Conservation (phyloP, 2,113 vertebrate genomes). For the Girardinichthys multiradiatus region DNA sequence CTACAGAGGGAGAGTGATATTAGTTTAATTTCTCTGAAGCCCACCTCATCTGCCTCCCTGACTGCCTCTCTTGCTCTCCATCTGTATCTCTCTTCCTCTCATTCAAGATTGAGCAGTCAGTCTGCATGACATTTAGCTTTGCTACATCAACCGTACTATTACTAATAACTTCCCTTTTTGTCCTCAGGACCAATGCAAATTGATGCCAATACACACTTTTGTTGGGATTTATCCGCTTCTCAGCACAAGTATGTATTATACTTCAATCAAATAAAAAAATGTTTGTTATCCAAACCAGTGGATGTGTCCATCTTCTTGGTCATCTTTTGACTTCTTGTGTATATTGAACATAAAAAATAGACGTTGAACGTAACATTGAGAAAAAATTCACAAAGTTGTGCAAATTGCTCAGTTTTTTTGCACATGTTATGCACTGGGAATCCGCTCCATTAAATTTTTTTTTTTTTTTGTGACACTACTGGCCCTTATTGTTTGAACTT, state of each 20-base stretch:
- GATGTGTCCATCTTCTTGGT: background rate
- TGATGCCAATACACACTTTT: background rate
- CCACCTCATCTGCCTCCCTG: conserved; percentile 37
- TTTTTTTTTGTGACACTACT: too few species aligned
- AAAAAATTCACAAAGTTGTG: too few species aligned
- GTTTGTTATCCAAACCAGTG: background rate
- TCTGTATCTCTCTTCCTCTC: conserved; percentile 6
- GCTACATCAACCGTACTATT: conserved; percentile 5
- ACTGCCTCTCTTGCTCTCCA: conserved; percentile 15
- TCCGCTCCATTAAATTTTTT: too few species aligned
- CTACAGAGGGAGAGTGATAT: conserved; percentile 66
- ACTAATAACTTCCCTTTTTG: conserved; percentile 10
- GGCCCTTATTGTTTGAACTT: too few species aligned
- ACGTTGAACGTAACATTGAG: too few species aligned
- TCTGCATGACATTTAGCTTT: conserved; percentile 20
- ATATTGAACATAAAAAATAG: background rate
- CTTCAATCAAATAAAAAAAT: background rate
- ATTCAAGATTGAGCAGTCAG: conserved; percentile 28
- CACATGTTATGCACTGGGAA: background rate
- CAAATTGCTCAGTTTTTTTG: background rate
- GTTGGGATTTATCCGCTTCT: too few species aligned
- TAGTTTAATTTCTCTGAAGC: conserved; percentile 70
- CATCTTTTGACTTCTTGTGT: too few species aligned
- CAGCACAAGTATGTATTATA: background rate
- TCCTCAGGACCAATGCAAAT: background rate